Conservation (phyloP, 1,140 invertebrate genomes). For the Antheraea mylitta region DNA sequence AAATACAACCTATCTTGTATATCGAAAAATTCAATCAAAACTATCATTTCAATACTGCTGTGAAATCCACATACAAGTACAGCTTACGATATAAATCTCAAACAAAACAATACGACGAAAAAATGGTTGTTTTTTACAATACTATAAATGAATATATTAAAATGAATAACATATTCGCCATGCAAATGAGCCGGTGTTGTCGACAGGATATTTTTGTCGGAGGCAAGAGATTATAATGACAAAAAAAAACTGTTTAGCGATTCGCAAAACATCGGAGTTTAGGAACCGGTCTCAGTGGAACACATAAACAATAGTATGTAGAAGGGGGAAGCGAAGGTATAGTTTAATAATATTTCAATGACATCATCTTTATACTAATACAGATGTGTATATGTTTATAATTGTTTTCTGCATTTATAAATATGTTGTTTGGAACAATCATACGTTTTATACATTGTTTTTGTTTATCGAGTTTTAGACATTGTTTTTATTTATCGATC, state of each 20-base stretch:
- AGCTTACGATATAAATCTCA: too few species aligned
- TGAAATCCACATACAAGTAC: too few species aligned
- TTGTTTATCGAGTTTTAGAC: too few species aligned
- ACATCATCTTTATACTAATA: constrained; percentile 10
- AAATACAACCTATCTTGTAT: too few species aligned
- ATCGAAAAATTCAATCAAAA: neutral
- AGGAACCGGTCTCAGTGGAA: constrained; percentile 2
- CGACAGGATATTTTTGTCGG: neutral
- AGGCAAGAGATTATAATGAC: constrained; percentile 7
- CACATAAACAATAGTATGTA: constrained; percentile 10
- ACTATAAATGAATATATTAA: neutral
- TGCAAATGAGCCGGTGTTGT: neutral
- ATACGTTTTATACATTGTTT: too few species aligned
- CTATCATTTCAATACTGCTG: neutral
- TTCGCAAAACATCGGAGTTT: neutral
- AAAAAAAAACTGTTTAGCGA: constrained; percentile 4
- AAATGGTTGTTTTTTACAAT: neutral
- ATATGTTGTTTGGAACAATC: neutral
- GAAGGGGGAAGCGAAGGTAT: neutral
- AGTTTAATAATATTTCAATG: constrained; percentile 8
- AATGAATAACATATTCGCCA: neutral
- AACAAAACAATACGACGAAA: too few species aligned
- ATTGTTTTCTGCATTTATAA: neutral
- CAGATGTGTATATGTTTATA: neutral
- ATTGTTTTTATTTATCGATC: too few species aligned